Evolutionary conservation across 2,113 vertebrate species (phyloP), one percentile per base, ranked within the genome.

Genomic region (Ancistrus triradiatus): DNA sequence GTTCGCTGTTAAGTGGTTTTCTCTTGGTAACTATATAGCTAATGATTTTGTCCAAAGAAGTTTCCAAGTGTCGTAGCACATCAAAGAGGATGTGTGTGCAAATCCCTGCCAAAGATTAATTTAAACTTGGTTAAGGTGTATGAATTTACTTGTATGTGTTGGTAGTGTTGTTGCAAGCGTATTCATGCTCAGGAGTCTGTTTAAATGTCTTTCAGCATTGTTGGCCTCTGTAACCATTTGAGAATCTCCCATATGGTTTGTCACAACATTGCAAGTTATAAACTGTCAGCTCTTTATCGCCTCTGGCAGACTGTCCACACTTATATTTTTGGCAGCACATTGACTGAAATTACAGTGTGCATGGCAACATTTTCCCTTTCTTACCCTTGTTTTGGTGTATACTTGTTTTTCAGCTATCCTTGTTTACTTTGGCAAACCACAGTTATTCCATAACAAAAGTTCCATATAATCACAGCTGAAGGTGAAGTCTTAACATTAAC

Each of bases 171-270:
- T 14, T 3, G 15, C n/a, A 17, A 4, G 7, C 28, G 56, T 17
- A 59, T 27, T 18, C 3, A 15, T n/a, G 10, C 25, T 52, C 13
- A 15, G 9, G 6, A 17, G 19, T 43, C 8, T 11, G 44, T n/a
- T 58, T 59, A 35, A 40, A n/a, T n/a, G n/a, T n/a, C n/a, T n/a
- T n/a, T n/a, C 44, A 69, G 35, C 21, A 40, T 24, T 58, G 7
- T 57, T 48, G 49, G 14, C 33, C 19, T 21, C 14, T 57, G 14
- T 59, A 59, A 60, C 48, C n/a, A n/a, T 59, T 17, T 33, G 14
- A 65, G 24, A 55, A 59, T 60, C 3, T 9, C 31, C 17, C 66
- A 64, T 59, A 22, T 50, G 37, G 37, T 40, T 62, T n/a, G n/a
- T n/a, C n/a, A n/a, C n/a, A n/a, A 8, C 2, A 18, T 51, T 57